Conservation (phyloP, 2,888 invertebrate species). For the Philaethria dido region DNA sequence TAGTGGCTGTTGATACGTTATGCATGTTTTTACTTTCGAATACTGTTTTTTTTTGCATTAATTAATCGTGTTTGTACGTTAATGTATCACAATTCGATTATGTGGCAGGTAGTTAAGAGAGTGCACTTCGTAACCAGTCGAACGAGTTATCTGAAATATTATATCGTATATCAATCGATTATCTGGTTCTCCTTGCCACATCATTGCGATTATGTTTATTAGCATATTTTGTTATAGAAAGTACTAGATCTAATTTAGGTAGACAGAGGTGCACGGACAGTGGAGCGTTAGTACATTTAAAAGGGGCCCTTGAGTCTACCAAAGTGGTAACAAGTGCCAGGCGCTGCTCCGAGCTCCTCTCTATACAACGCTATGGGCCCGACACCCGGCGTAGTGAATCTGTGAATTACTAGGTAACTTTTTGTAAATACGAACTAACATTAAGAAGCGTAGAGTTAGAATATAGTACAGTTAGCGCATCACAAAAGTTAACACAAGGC, state of each 20-base stretch:
- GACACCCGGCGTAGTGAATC: too few relatives aligned
- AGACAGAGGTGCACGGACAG: too few relatives aligned
- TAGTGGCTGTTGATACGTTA: constrained; percentile 17
- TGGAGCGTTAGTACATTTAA: too few relatives aligned
- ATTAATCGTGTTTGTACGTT: not conserved
- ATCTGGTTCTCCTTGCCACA: constrained; percentile 26
- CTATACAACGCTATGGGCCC: too few relatives aligned
- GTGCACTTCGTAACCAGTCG: constrained; percentile 14
- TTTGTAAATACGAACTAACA: constrained; percentile 21
- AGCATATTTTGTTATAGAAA: too few relatives aligned
- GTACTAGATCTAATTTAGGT: too few relatives aligned
- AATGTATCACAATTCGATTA: not conserved
- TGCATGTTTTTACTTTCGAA: not conserved
- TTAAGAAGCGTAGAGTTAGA: constrained; percentile 40
- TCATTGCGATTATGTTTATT: not conserved
- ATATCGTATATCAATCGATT: constrained; percentile 12
- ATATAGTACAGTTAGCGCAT: constrained; percentile 40
- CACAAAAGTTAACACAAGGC: constrained; percentile 59
- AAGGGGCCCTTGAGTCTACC: too few relatives aligned
- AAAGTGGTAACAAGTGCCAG: too few relatives aligned
- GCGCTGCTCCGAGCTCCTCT: too few relatives aligned
- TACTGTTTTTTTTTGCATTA: not conserved
- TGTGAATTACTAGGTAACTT: too few relatives aligned
- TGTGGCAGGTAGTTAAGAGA: not conserved
- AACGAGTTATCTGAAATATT: constrained; percentile 18